phyloP scores from a whole-genome alignment of 35 echinoderm and acorn worm genomes.

The Antedon bifida region DNA sequence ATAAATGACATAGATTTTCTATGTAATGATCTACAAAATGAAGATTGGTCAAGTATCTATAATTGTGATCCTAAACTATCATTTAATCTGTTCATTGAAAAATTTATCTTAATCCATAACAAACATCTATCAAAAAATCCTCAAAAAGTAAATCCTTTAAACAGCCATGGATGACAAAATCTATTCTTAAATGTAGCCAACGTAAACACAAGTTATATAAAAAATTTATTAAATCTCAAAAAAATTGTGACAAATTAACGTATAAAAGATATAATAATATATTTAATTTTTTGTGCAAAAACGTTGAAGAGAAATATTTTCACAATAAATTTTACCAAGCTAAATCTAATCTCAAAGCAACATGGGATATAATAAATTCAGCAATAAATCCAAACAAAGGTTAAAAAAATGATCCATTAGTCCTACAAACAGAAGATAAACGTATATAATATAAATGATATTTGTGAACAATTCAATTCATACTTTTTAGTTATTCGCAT shows the following conservation, averaged over 20 bases:
- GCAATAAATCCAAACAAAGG: neutral
- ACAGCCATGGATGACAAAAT: conserved; percentile 1
- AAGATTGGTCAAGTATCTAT: neutral
- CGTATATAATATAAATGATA: neutral
- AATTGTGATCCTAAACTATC: neutral
- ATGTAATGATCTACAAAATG: neutral
- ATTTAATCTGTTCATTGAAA: neutral
- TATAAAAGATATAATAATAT: conserved; percentile 1
- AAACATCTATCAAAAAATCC: neutral
- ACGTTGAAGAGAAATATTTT: neutral
- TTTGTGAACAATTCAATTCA: neutral
- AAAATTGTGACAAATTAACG: neutral
- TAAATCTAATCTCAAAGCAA: neutral
- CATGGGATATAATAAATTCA: neutral
- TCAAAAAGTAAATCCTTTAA: neutral
- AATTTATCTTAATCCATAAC: neutral
- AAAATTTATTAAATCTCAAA: neutral
- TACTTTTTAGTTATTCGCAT: too few relatives aligned
- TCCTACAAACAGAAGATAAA: neutral
- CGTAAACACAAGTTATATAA: neutral
- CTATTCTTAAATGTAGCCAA: neutral
- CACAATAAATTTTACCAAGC: neutral
- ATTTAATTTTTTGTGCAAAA: neutral
- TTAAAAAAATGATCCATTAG: neutral
- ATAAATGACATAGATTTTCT: neutral